Evolutionary conservation across 2,113 vertebrate genomes (phyloP).

Genomic region (Elaphurus davidianus): DNA sequence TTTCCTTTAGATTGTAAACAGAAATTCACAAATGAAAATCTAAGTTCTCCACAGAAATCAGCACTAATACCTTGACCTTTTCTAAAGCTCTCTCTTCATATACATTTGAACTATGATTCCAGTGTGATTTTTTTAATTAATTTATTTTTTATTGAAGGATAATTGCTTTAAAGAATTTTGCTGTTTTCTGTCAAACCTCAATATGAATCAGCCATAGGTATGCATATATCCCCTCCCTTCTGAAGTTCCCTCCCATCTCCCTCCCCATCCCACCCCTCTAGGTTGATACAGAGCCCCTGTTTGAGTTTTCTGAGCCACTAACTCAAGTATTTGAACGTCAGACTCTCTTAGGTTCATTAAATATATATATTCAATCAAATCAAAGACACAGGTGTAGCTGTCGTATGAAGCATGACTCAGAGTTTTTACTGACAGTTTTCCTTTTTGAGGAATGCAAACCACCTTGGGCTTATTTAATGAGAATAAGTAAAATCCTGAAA

Average conservation of each 20-base stretch:
- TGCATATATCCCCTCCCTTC: not conserved
- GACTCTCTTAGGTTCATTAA: slow-evolving; percentile 27
- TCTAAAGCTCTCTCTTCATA: not conserved
- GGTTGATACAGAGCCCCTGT: not conserved
- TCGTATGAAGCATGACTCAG: slow-evolving; percentile 23
- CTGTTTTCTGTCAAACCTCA: not conserved
- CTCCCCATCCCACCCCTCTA: not conserved
- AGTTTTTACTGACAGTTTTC: slow-evolving; percentile 45
- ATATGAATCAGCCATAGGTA: not conserved
- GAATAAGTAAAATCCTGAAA: slow-evolving; percentile 49
- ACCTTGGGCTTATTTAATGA: slow-evolving; percentile 53
- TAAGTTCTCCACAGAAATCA: not conserved
- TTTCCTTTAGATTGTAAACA: not conserved
- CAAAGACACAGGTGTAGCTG: slow-evolving; percentile 21
- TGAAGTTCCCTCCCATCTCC: not conserved
- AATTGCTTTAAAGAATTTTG: not conserved
- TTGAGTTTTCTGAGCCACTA: not conserved
- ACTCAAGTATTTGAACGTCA: slow-evolving; percentile 39
- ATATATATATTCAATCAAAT: not conserved
- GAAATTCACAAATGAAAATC: not conserved
- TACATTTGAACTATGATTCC: not conserved
- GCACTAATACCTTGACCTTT: not conserved
- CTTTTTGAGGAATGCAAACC: slow-evolving; percentile 34
- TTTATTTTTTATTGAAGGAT: not conserved
- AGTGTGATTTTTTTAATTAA: not conserved